A percentile compares a stretch with the other conserved stretches of the same genome.
Evolutionary conservation across 2,113 vertebrate species (phyloP).

Genomic region (Hippocampus guttulatus): DNA sequence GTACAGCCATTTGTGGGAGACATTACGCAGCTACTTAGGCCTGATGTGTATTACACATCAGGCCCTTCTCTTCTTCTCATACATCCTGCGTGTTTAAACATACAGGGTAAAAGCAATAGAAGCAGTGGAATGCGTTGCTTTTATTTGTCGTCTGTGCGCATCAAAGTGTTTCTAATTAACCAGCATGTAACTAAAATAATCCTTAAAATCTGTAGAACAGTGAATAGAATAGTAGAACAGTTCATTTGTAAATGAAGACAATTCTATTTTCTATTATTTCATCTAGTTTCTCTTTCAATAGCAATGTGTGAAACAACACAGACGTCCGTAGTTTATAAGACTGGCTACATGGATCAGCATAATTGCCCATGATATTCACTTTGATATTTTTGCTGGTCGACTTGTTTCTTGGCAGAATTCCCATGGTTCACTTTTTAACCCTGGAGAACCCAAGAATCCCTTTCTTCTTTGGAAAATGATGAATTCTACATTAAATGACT

Average conservation of each 20-base stretch:
- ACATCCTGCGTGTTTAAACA: conserved; percentile 24
- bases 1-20: conserved; percentile 1
- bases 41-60: conserved; percentile 1
- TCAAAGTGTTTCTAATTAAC: not conserved
- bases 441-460: too few relatives aligned
- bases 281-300: not conserved
- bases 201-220: not conserved
- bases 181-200: not conserved
- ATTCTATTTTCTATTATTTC: not conserved
- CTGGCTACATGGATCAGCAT: not conserved
- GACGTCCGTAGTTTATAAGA: not conserved
- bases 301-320: too few relatives aligned
- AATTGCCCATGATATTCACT: not conserved
- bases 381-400: not conserved
- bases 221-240: not conserved
- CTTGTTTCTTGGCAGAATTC: not conserved
- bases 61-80: not conserved
- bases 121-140: conserved; percentile 18
- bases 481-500: too few relatives aligned
- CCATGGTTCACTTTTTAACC: not conserved
- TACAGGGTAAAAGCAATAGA: not conserved
- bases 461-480: too few relatives aligned
- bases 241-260: too few relatives aligned
- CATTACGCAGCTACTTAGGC: conserved; percentile 13
- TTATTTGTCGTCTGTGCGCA: not conserved